A percentile compares a stretch with the other conserved stretches of the same genome.
Conservation (phyloP, 2,797 vertebrate genomes). For the Pyrocephalus nanus region DNA sequence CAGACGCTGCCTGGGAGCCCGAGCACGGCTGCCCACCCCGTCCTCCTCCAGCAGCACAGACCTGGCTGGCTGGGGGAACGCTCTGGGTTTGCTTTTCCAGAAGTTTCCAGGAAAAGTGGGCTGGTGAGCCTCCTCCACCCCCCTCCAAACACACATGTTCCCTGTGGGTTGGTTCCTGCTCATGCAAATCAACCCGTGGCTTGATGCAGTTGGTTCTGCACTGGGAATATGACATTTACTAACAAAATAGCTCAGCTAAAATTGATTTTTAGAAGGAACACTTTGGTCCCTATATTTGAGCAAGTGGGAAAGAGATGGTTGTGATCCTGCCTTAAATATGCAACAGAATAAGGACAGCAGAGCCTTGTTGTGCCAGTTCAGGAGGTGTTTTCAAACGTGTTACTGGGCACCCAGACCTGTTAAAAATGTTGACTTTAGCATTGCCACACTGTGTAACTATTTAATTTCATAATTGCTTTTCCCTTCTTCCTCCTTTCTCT, state of each 20-base stretch:
- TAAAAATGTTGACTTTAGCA: rapidly evolving
- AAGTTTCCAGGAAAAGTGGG: rapidly evolving
- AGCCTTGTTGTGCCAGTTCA: background rate
- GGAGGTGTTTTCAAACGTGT: rapidly evolving
- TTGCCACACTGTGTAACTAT: rapidly evolving
- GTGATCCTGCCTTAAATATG: background rate
- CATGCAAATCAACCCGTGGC: background rate
- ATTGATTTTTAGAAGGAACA: background rate
- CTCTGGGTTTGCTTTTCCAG: background rate
- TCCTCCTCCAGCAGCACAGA: background rate
- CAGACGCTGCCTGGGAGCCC: slow-evolving; percentile 64
- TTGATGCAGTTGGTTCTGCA: background rate
- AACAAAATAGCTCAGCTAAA: background rate
- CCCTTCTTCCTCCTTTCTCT: background rate
- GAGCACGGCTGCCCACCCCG: slow-evolving; percentile 7
- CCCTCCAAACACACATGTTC: rapidly evolving
- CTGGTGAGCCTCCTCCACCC: background rate
- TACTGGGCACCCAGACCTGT: background rate
- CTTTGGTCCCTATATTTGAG: rapidly evolving
- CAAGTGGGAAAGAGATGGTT: rapidly evolving
- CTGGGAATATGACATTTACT: background rate
- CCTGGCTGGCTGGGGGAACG: background rate
- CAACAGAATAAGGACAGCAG: rapidly evolving
- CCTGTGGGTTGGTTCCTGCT: background rate
- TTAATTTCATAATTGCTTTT: background rate